Evolutionary conservation across 2,113 vertebrate species (phyloP), one percentile per base, ranked within the genome.

Genomic region (Athene noctua): DNA sequence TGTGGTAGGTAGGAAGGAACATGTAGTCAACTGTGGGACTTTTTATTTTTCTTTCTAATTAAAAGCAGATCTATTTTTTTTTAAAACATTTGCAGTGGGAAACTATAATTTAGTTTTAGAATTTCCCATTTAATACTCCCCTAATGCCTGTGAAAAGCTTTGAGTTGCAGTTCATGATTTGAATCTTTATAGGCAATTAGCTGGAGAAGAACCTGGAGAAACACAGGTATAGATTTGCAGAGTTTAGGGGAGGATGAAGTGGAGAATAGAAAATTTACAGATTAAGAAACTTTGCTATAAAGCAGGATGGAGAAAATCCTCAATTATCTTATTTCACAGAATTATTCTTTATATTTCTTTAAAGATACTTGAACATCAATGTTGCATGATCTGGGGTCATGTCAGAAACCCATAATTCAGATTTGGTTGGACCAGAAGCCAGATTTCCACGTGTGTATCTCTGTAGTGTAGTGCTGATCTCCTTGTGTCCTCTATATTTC

Each of bases 21-120:
- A 49, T 55, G 19, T 65, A 96, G 62, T 93, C 66, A 96, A 38
- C 89, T 74, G 46, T 4, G 46, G 61, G 55, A 61, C 63, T 71
- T 29, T 23, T 78, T 93, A 65, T 97, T 97, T 97, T 92, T 66
- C 95, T 96, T 97, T 97, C 95, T 98, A 97, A 98, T 98, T 97
- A 96, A 97, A 97, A 97, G 90, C 96, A 97, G 94, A 73, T 49
- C 2, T 65, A 27, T 66, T 49, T 97, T 81, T 81, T 88, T 27
- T 47, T 47, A 46, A 46, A 90, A 63, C 70, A 49, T 79, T 97
- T 97, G 80, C 94, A 86, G 87, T 86, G 96, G 93, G 95, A 94
- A 97, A 91, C 88, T 87, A 20, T 96, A 95, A 96, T 93, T 97
- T 90, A 92, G 88, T 83, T 96, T 96, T 94, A 90, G 95, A 96